Evolutionary conservation across 2,888 invertebrate genomes (phyloP), one percentile per base, ranked within the genome.

Genomic region (Hesperia comma): DNA sequence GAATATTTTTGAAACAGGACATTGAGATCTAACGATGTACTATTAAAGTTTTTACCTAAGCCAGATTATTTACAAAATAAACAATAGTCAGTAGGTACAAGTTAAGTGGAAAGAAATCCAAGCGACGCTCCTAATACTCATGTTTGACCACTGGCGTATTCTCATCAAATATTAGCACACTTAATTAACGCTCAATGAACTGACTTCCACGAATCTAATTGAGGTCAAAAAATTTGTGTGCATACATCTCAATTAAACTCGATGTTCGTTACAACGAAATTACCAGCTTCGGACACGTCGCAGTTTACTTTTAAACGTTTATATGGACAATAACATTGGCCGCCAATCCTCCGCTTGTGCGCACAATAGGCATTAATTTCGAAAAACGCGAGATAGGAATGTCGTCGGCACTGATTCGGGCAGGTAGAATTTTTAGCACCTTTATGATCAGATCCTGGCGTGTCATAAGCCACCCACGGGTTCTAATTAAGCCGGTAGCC

Each of bases 401-500:
- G 91, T 87, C 86, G 88, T 82, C 82, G 82, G 79, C 81, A 81
- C 79, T 76, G 80, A 82, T 78, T 80, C 78, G 74, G 78, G 82
- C 92, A 92, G 92, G 92, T 92, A 92, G 84, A 89, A 83, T 88
- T 86, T 91, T 92, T 91, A 88, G 88, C 91, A 89, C 90, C 89
- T 91, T 90, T 90, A 89, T 88, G 88, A 91, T 90, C 88, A 85
- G 83, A 88, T 90, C 90, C 88, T 88, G 88, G 85, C 89, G 84
- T 90, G 87, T 91, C 90, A 90, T 90, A 89, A 87, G 90, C 90
- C 90, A 90, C 91, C 92, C 90, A 91, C 90, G 87, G 84, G 79
- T 80, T 82, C 86, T 88, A 87, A 90, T 90, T 90, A 90, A 87
- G 90, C 86, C 87, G 90, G 89, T 88, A 89, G 89, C 83, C 83